A percentile compares a stretch with the other conserved stretches of the same genome.
Evolutionary conservation across 2,797 vertebrate genomes (phyloP).

Genomic region (Ceyx erithaca): DNA sequence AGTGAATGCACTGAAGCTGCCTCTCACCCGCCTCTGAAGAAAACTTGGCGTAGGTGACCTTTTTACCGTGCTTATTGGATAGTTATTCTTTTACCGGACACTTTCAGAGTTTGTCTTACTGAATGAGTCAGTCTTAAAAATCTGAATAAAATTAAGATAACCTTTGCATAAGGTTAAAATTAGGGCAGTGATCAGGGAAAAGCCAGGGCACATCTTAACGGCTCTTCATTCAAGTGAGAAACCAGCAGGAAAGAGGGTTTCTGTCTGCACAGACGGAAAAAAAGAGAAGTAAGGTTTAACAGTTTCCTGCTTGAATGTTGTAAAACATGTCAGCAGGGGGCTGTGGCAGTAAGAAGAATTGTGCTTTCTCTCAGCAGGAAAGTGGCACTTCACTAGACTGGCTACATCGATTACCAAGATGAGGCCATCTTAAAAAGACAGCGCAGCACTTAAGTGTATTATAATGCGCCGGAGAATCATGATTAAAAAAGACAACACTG

Average conservation of each 20-base stretch:
- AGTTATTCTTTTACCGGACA: neutral
- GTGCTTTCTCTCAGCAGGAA: slow-evolving; percentile 38
- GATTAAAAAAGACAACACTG: neutral
- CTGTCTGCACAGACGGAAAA: slow-evolving; percentile 32
- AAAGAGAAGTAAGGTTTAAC: slow-evolving; percentile 63
- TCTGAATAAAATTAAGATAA: slow-evolving; percentile 69
- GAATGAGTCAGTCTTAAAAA: slow-evolving; percentile 73
- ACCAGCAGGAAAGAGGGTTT: slow-evolving; percentile 56
- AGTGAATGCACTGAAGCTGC: neutral
- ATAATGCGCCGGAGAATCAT: slow-evolving; percentile 15
- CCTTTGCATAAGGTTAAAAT: slow-evolving; percentile 65
- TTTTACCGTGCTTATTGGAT: slow-evolving; percentile 64
- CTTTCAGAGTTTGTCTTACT: slow-evolving; percentile 24
- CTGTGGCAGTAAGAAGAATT: slow-evolving; percentile 33
- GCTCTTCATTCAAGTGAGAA: slow-evolving; percentile 28
- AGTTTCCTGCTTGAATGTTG: slow-evolving; percentile 69
- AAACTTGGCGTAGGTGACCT: slow-evolving; percentile 37
- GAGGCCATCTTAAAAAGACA: slow-evolving; percentile 39
- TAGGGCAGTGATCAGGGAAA: slow-evolving; percentile 58
- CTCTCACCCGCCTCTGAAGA: neutral
- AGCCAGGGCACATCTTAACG: slow-evolving; percentile 37
- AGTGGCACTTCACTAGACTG: slow-evolving; percentile 12
- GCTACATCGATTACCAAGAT: slow-evolving; percentile 16
- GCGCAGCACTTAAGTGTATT: slow-evolving; percentile 22
- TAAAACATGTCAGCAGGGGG: slow-evolving; percentile 62